phyloP scores from a whole-genome alignment of 2,797 vertebrate genomes.

The Chaunax sp. region DNA sequence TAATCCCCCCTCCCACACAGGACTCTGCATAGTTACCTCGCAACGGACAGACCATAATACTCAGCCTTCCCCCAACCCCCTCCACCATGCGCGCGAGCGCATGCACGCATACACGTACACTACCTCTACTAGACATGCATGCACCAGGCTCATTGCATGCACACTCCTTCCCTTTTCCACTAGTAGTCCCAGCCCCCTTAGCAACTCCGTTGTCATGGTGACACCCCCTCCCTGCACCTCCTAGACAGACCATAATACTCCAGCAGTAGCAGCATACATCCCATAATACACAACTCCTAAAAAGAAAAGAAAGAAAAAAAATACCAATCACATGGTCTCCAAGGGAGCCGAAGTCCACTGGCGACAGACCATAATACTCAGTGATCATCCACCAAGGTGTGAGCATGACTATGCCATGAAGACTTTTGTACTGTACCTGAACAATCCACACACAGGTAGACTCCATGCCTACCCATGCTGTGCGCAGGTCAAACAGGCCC shows the following conservation, averaged over 20 bases:
- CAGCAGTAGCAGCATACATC: constrained; percentile 81
- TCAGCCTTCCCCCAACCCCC: constrained; percentile 76
- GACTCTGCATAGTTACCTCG: constrained; percentile 91
- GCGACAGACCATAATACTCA: constrained; percentile 86
- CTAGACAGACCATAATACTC: constrained; percentile 87
- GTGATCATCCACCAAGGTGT: constrained; percentile 74
- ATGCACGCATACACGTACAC: constrained; percentile 34
- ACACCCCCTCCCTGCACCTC: constrained; percentile 72
- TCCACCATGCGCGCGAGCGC: constrained; percentile 51
- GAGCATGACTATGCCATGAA: constrained; percentile 54
- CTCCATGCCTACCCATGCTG: not conserved
- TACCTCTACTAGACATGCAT: constrained; percentile 64
- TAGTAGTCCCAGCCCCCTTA: constrained; percentile 85
- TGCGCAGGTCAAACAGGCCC: constrained; percentile 34
- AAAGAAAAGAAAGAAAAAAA: constrained; percentile 75
- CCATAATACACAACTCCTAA: constrained; percentile 88
- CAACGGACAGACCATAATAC: constrained; percentile 93
- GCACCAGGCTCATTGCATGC: constrained; percentile 71
- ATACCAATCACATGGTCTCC: constrained; percentile 82
- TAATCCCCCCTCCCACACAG: constrained; percentile 85
- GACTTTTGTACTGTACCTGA: constrained; percentile 26
- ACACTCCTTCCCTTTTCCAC: constrained; percentile 79
- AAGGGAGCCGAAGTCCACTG: constrained; percentile 84
- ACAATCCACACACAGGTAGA: constrained; percentile 34
- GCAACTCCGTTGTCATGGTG: constrained; percentile 86